These are phyloP conservation scores for Rhamphomyia laevipes DNA, from an alignment of 2,888 invertebrate species.

Conservation along the genomic window DNA sequence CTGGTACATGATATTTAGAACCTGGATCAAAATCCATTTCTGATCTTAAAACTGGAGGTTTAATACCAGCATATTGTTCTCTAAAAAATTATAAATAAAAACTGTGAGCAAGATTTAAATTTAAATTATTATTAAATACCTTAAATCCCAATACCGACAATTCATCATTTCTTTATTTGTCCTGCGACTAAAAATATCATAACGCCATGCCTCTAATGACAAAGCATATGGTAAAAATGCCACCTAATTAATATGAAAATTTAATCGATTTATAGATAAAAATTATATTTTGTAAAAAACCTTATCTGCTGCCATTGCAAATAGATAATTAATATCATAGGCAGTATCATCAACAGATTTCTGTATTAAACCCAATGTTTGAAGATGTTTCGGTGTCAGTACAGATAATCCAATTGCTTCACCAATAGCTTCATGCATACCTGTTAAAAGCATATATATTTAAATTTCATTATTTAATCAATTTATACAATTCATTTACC, in stretches of 20 bases:
- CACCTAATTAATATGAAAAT: conserved; percentile 19
- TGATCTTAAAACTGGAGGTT: conserved; percentile 72
- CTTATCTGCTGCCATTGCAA: conserved; percentile 76
- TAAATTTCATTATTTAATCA: not conserved
- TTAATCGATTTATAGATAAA: not conserved
- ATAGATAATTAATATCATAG: conserved; percentile 75
- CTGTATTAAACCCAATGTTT: conserved; percentile 68
- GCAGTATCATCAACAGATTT: conserved; percentile 70
- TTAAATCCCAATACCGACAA: conserved; percentile 78
- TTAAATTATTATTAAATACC: conserved; percentile 37
- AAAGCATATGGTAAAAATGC: conserved; percentile 70
- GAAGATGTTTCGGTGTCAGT: conserved; percentile 72
- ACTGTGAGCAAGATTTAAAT: not conserved
- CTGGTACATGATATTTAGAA: conserved; percentile 84
- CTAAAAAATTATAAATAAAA: conserved; percentile 35
- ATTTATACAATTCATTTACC: conserved; percentile 40
- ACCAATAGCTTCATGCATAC: conserved; percentile 88
- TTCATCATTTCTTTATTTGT: conserved; percentile 68
- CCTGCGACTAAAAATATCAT: conserved; percentile 69
- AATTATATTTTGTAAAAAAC: conserved; percentile 36
- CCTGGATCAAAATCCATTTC: conserved; percentile 88
- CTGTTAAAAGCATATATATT: conserved; percentile 39
- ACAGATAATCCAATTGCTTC: conserved; percentile 80
- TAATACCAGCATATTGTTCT: conserved; percentile 73
- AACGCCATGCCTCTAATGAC: conserved; percentile 76